Percentiles rank a stretch among this genome's conserved stretches.
Conservation (phyloP, 2,797 vertebrate genomes). For the Pitangus sulphuratus region DNA sequence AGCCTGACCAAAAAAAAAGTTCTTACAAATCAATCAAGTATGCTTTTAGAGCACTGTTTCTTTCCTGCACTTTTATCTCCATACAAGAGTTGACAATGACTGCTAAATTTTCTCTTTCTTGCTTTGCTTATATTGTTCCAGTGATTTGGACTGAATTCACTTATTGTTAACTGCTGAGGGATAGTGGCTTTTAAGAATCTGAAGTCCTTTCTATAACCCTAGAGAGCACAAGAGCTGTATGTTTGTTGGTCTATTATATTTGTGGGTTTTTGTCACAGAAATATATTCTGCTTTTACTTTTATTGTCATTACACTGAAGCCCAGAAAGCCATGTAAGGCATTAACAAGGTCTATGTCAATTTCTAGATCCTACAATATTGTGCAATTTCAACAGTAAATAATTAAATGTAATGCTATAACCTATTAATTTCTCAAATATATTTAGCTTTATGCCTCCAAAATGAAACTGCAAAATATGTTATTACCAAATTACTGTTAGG, state of each 20-base stretch:
- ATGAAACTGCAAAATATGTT: not conserved
- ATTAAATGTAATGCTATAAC: not conserved
- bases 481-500: not conserved
- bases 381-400: not conserved
- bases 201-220: not conserved
- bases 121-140: not conserved
- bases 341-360: not conserved
- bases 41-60: not conserved
- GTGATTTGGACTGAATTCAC: fast-evolving
- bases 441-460: not conserved
- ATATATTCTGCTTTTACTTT: not conserved
- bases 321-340: not conserved
- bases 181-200: not conserved
- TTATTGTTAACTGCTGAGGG: not conserved
- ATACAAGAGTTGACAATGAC: not conserved
- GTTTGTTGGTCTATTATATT: not conserved
- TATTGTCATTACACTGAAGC: not conserved
- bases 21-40: not conserved
- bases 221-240: not conserved
- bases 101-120: not conserved
- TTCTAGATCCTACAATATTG: not conserved
- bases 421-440: not conserved
- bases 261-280: not conserved
- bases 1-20: not conserved
- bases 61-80: not conserved